Conservation (phyloP, 2,888 invertebrate genomes). For the Diplolepis rosae region DNA sequence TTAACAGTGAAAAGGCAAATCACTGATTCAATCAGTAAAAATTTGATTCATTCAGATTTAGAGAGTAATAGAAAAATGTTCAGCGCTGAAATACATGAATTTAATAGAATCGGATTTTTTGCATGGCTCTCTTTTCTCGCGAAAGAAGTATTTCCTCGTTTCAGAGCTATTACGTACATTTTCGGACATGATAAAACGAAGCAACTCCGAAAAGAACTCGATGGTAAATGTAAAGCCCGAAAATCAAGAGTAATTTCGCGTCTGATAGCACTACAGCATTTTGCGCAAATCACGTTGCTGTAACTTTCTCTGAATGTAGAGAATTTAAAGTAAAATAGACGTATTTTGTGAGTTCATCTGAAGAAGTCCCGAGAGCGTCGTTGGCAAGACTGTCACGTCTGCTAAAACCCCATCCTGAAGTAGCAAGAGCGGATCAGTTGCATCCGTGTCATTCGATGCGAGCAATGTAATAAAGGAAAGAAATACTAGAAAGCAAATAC, state of each 20-base stretch:
- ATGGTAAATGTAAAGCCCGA: conserved; percentile 19
- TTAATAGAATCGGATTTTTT: conserved; percentile 1
- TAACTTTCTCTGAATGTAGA: conserved; percentile 6
- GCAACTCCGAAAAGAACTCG: conserved; percentile 1
- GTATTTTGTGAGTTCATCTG: conserved; percentile 11
- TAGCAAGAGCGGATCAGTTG: conserved; percentile 25
- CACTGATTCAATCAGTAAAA: too few relatives aligned
- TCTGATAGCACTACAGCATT: conserved; percentile 13
- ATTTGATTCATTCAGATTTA: too few relatives aligned
- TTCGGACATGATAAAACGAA: neutral
- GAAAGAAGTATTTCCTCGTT: neutral
- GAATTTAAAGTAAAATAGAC: conserved; percentile 20
- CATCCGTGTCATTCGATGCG: conserved; percentile 23
- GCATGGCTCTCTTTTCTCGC: neutral
- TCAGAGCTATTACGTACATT: neutral
- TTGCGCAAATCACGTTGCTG: neutral
- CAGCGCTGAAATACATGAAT: neutral
- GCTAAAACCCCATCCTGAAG: conserved; percentile 27
- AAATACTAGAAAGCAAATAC: neutral
- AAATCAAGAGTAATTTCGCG: conserved; percentile 23
- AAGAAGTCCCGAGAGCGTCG: neutral
- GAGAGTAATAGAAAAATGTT: too few relatives aligned
- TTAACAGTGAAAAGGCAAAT: too few relatives aligned
- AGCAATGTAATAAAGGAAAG: conserved; percentile 18
- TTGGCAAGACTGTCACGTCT: conserved; percentile 29